Evolutionary conservation across 2,797 vertebrate genomes (phyloP), one percentile per base, ranked within the genome.

Genomic region (Setipinna tenuifilis): DNA sequence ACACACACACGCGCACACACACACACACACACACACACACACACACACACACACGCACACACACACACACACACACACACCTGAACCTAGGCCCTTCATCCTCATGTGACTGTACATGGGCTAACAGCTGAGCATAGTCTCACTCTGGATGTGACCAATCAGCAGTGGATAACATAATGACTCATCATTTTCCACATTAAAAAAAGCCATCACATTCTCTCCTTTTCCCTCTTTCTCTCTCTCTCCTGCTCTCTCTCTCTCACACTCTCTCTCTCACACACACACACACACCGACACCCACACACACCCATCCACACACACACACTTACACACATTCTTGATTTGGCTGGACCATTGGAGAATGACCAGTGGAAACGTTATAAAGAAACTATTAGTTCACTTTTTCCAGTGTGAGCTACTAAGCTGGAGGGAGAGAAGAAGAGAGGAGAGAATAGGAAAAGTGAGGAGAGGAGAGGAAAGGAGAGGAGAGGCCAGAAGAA

Each of bases 351-450:
- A 58, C 4, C 16, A 19, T 17, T 19, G n/a, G 59, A 54, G 50
- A n/a, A 61, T 23, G 59, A 61, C 14, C 59, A 61, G 59, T 61
- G 89, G 89, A 91, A 89, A 88, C 35, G 84, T 58, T 10, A 10
- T 84, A 87, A 90, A 89, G 83, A 88, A 91, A 92, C 71, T 41
- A 80, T 87, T 83, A 82, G 75, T 46, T 1, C 57, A 87, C 88
- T 87, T 89, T 88, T 88, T 90, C 81, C 84, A 88, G 86, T 58
- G 88, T 87, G 86, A 88, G 83, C 86, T 21, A 78, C 88, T 86
- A 87, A 86, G 87, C 54, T 81, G 48, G 44, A 31, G 61, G 19
- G 6, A 9, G 17, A 68, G n/a, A 44, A 23, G 19, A 11, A 21
- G 54, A 44, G 59, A 61, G 14, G 57, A 59, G 19, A 17, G 19